Percentiles rank a stretch among this genome's conserved stretches.
These are phyloP conservation scores for Xiphorhynchus elegans DNA, from an alignment of 2,113 vertebrate species.

Conservation along the genomic window DNA sequence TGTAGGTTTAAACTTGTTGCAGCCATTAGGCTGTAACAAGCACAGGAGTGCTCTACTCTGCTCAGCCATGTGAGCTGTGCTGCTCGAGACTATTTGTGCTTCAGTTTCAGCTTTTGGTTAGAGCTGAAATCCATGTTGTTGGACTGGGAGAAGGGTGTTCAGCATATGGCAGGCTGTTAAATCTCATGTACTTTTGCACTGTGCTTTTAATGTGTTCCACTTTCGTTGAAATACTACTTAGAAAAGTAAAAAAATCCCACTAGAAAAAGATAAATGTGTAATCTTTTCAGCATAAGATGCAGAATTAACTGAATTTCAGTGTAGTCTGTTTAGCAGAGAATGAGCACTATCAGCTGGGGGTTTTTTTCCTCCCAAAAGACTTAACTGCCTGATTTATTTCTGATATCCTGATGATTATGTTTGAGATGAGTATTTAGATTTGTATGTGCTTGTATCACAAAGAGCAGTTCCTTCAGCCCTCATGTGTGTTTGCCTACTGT, in stretches of 20 bases:
- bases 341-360: background rate
- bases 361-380: fast-evolving
- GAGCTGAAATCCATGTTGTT: background rate
- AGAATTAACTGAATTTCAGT: background rate
- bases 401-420: background rate
- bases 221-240: background rate
- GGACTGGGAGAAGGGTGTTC: background rate
- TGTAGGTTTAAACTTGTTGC: background rate
- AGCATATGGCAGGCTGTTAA: background rate
- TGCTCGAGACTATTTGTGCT: background rate
- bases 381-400: background rate
- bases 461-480: background rate
- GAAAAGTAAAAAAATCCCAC: background rate
- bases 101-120: background rate
- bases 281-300: background rate
- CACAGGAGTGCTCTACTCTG: background rate
- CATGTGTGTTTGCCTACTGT: fast-evolving
- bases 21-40: background rate
- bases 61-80: background rate
- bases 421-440: background rate
- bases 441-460: background rate
- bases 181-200: background rate
- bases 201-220: background rate
- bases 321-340: background rate
- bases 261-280: background rate